phyloP scores from a whole-genome alignment of 2,113 vertebrate genomes.

The Euleptes europaea region DNA sequence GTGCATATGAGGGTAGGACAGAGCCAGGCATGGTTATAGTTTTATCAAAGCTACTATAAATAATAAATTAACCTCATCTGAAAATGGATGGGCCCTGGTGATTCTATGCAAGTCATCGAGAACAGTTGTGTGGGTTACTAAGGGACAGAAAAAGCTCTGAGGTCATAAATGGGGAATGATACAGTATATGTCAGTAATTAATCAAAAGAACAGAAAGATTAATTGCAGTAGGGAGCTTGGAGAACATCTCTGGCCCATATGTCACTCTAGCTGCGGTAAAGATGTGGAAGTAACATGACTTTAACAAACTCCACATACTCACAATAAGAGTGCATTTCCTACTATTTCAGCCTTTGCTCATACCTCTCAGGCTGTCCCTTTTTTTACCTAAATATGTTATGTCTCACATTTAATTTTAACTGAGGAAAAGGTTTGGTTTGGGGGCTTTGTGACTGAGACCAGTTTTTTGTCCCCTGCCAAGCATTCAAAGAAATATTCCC shows the following conservation, averaged over 20 bases:
- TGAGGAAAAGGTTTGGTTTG: background rate
- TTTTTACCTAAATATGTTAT: background rate
- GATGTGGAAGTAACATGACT: constrained; percentile 7
- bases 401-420: background rate
- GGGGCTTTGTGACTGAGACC: background rate
- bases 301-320: constrained; percentile 24
- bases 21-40: background rate
- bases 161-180: constrained; percentile 23
- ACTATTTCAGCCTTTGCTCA: background rate
- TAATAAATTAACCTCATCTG: constrained; percentile 5
- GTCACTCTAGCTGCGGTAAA: constrained; percentile 25
- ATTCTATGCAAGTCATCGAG: constrained; percentile 17
- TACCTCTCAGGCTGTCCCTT: background rate
- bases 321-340: background rate
- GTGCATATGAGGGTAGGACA: background rate
- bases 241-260: constrained; percentile 30
- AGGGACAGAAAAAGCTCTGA: constrained; percentile 12
- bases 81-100: constrained; percentile 13
- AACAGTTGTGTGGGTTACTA: background rate
- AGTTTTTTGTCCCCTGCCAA: background rate
- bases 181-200: constrained; percentile 45
- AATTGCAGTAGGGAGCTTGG: constrained; percentile 13
- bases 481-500: background rate
- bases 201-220: constrained; percentile 51
- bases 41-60: background rate